These are phyloP conservation scores for Barypeithes pellucidus DNA, from an alignment of 2,888 invertebrate genomes.

Conservation along the genomic window DNA sequence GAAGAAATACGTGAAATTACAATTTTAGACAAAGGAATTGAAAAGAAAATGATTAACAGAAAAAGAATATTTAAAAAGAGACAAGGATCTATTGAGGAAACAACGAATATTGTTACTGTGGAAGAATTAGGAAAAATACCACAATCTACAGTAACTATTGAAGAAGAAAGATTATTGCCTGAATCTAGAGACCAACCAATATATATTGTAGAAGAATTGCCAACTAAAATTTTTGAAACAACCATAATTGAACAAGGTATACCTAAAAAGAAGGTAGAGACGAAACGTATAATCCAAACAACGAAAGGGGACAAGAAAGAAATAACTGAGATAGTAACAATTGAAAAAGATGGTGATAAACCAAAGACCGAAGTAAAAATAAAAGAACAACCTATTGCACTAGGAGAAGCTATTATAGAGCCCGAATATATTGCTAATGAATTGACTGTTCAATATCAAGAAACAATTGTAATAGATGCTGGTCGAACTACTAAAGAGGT, in stretches of 20 bases:
- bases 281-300: constrained; percentile 44
- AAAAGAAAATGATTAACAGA: constrained; percentile 56
- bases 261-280: constrained; percentile 46
- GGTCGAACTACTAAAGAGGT: constrained; percentile 54
- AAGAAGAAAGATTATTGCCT: constrained; percentile 4
- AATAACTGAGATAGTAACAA: constrained; percentile 37
- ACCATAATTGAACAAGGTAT: constrained; percentile 58
- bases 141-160: constrained; percentile 33
- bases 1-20: constrained; percentile 57
- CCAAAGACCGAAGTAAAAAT: constrained; percentile 36
- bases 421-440: constrained; percentile 53
- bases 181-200: constrained; percentile 29
- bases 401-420: constrained; percentile 62
- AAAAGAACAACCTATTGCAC: constrained; percentile 66
- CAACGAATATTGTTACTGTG: constrained; percentile 40
- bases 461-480: constrained; percentile 52
- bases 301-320: constrained; percentile 49
- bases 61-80: constrained; percentile 41
- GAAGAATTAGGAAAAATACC: constrained; percentile 57
- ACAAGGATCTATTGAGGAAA: constrained; percentile 28
- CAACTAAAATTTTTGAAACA: constrained; percentile 58
- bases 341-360: constrained; percentile 39
- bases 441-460: constrained; percentile 56
- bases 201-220: constrained; percentile 62
- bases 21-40: constrained; percentile 54